A percentile compares a stretch with the other conserved stretches of the same genome.
phyloP scores from a whole-genome alignment of 2,888 invertebrate species.

The Salpingus planirostris region DNA sequence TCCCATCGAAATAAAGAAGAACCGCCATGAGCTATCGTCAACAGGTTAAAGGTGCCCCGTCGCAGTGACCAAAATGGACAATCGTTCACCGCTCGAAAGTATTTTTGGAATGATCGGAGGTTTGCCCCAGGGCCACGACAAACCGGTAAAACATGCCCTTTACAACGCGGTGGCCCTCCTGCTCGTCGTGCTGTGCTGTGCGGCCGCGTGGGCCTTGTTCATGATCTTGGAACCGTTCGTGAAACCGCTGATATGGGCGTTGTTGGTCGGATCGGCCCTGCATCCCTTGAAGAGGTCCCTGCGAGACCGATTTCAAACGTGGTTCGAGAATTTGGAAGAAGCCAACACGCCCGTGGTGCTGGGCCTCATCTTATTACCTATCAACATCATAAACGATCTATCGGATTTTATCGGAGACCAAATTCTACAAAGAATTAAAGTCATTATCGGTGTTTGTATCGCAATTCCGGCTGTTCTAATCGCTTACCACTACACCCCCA shows the following conservation, averaged over 20 bases:
- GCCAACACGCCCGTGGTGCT: constrained; percentile 58
- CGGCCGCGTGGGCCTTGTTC: constrained; percentile 69
- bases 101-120: constrained; percentile 60
- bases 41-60: constrained; percentile 5
- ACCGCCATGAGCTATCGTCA: no score
- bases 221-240: constrained; percentile 85
- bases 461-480: constrained; percentile 48
- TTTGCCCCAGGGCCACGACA: constrained; percentile 70
- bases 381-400: constrained; percentile 64
- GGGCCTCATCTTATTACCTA: constrained; percentile 54
- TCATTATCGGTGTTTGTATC: constrained; percentile 44
- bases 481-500: constrained; percentile 65
- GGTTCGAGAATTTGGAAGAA: constrained; percentile 65
- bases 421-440: constrained; percentile 57
- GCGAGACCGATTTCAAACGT: constrained; percentile 64
- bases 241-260: constrained; percentile 90
- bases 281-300: constrained; percentile 87
- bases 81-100: constrained; percentile 55
- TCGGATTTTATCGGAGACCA: constrained; percentile 67
- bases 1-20: no score
- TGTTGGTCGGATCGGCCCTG: constrained; percentile 93
- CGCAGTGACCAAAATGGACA: constrained; percentile 33
- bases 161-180: constrained; percentile 81
- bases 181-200: constrained; percentile 58
- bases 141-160: constrained; percentile 85